A percentile compares a stretch with the other conserved stretches of the same genome.
Evolutionary conservation across 2,888 invertebrate genomes (phyloP).

Genomic region (Harpalus rufipes): DNA sequence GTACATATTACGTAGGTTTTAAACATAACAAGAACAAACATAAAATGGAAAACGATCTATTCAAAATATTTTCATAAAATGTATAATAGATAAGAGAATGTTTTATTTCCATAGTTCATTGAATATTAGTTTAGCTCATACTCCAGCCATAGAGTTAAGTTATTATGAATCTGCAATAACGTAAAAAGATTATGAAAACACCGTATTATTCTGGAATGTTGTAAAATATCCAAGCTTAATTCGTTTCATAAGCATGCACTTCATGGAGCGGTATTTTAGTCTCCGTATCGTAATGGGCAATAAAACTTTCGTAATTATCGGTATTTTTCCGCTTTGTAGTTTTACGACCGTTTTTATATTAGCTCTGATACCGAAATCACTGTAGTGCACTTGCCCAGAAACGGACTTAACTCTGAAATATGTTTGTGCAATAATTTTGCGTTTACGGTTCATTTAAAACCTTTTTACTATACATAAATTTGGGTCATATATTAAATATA

Average conservation of each 20-base stretch:
- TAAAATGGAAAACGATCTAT: background rate
- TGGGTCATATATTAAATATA: no score
- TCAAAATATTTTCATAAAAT: background rate
- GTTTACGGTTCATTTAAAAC: no score
- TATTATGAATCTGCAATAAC: background rate
- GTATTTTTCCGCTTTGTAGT: background rate
- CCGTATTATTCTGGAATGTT: background rate
- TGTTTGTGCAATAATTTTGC: no score
- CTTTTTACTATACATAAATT: no score
- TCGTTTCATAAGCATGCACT: background rate
- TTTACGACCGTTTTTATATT: slow-evolving; percentile 21
- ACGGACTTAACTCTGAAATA: background rate
- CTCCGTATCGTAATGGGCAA: slow-evolving; percentile 10
- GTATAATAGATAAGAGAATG: background rate
- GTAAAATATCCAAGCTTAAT: background rate
- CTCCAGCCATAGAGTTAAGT: background rate
- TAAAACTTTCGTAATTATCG: slow-evolving; percentile 18
- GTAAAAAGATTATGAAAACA: background rate
- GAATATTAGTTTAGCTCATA: background rate
- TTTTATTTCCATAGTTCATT: background rate
- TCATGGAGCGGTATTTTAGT: background rate
- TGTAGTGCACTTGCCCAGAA: background rate
- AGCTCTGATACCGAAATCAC: background rate
- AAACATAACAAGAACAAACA: background rate
- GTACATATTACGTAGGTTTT: no score